Conservation (phyloP, 2,888 invertebrate genomes). For the Chrysotoxum bicinctum region DNA sequence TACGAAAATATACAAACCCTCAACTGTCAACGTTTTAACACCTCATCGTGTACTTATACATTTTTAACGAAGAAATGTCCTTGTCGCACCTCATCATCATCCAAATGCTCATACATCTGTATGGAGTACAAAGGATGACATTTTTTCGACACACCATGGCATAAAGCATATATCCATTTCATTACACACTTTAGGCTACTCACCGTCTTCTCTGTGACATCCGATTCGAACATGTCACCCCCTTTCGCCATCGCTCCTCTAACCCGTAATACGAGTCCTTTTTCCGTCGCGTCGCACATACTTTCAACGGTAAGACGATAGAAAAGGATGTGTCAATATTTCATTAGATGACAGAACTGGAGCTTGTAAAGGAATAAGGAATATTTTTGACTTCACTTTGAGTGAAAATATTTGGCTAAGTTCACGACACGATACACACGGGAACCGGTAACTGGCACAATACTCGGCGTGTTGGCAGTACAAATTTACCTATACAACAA, state of each 20-base stretch:
- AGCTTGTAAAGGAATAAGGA: slow-evolving; percentile 27
- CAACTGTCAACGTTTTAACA: slow-evolving; percentile 57
- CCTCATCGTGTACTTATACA: slow-evolving; percentile 20
- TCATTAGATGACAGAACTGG: slow-evolving; percentile 55
- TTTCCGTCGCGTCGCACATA: neutral
- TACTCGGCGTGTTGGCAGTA: neutral
- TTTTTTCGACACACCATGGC: slow-evolving; percentile 61
- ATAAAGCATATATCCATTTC: slow-evolving; percentile 70
- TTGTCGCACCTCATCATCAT: slow-evolving; percentile 60
- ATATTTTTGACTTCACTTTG: slow-evolving; percentile 43
- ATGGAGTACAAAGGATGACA: slow-evolving; percentile 49
- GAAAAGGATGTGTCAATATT: slow-evolving; percentile 62
- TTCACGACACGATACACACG: slow-evolving; percentile 32
- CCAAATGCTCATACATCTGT: slow-evolving; percentile 2
- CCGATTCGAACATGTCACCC: neutral
- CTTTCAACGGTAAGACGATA: neutral
- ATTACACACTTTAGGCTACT: slow-evolving; percentile 45
- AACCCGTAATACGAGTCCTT: slow-evolving; percentile 18
- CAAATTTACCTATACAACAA: slow-evolving; percentile 4
- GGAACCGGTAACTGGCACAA: neutral
- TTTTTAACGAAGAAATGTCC: slow-evolving; percentile 9
- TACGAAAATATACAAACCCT: neutral
- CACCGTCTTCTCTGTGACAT: slow-evolving; percentile 38
- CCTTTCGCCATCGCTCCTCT: neutral
- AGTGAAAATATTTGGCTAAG: slow-evolving; percentile 42